These are phyloP conservation scores for Macropodus opercularis DNA, from an alignment of 2,797 vertebrate species.

Conservation along the genomic window DNA sequence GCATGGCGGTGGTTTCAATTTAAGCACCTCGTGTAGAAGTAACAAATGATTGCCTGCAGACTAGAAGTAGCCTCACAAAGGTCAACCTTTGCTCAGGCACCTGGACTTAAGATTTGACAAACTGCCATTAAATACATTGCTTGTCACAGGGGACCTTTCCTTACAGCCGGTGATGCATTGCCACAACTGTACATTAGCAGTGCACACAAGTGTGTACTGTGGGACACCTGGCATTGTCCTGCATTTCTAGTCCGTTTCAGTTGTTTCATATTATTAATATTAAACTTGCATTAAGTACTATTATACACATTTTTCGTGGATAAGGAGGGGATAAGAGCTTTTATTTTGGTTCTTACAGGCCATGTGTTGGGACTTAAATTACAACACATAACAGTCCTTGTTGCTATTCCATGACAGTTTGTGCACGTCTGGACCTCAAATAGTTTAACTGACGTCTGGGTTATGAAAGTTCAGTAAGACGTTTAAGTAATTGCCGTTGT, in stretches of 20 bases:
- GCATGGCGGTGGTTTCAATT: constrained; percentile 2
- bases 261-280: background rate
- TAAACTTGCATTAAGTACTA: no score
- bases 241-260: background rate
- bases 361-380: no score
- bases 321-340: no score
- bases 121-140: constrained; percentile 35
- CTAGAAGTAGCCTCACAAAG: constrained; percentile 28
- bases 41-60: constrained; percentile 28
- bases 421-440: no score
- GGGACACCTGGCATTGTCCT: background rate
- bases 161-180: constrained; percentile 1
- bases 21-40: background rate
- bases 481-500: no score
- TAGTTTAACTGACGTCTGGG: no score
- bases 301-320: no score
- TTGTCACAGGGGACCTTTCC: constrained; percentile 23
- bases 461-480: no score
- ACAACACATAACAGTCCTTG: no score
- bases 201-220: background rate
- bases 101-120: constrained; percentile 23
- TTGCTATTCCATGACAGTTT: no score
- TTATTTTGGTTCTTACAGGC: no score
- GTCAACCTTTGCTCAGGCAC: constrained; percentile 19
- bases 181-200: background rate